Base-by-base conservation (phyloP, 2,888 invertebrate species). In the Dendrolimus houi region DNA sequence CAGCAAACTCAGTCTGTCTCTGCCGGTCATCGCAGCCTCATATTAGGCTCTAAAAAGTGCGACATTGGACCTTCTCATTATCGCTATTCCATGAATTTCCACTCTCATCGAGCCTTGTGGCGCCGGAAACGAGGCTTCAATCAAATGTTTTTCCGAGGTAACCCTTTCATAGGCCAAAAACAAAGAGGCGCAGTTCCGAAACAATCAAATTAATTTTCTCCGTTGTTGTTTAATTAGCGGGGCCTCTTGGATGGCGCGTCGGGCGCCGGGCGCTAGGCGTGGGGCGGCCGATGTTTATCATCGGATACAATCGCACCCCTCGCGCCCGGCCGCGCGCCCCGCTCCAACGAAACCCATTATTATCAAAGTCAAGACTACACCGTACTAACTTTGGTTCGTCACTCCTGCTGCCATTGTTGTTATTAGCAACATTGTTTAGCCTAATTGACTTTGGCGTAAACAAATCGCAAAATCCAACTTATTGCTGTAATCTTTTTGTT, bases 151-250 rank as follows among this genome's bases (percentile, higher is more conserved):
- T 85, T 81, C 70, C 71, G 75, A 85, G 84, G 84, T 87, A 87
- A 87, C 81, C 73, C 75, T 76, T 80, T 76, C 75, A 71, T 73
- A 77, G 74, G 75, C 75, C 68, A 71, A 74, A 73, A 78, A 86
- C 85, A 88, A 85, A 86, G 85, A 84, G 83, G 81, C 83, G 81
- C 77, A 81, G 81, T 83, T 85, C 81, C 83, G 84, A 85, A 87
- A 87, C 88, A 88, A 89, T 88, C 85, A 85, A 87, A 87, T 88
- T 87, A 87, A 88, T 88, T 87, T 87, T 85, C 85, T 82, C 85
- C 86, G 87, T 87, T 88, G 87, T 87, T 87, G 87, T 89, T 89
- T 88, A 89, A 89, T 88, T 89, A 88, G 88, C 84, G 83, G 78
- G 81, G 82, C 85, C 79, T 86, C 82, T 83, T 81, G 83, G 87